Conservation (phyloP, 1,140 invertebrate genomes). For the Rhynchophorus ferrugineus region DNA sequence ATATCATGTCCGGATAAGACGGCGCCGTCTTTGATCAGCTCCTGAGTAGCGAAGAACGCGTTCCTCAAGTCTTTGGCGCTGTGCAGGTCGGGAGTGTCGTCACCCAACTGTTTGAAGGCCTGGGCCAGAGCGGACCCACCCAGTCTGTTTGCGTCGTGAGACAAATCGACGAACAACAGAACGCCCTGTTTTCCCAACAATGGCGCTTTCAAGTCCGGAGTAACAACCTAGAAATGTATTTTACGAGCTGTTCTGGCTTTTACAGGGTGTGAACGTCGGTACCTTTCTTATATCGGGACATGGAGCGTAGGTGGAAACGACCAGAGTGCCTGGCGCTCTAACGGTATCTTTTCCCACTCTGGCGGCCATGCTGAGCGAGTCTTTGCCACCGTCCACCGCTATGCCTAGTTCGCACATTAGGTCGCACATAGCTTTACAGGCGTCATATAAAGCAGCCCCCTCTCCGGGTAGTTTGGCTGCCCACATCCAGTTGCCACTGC, state of each 20-base stretch:
- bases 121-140: slow-evolving; percentile 91
- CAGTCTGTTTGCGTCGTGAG: slow-evolving; percentile 57
- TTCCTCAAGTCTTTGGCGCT: slow-evolving; percentile 55
- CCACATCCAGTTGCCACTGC: slow-evolving; percentile 99
- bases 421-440: slow-evolving; percentile 81
- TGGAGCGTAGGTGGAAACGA: slow-evolving; percentile 90
- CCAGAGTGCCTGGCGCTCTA: slow-evolving; percentile 87
- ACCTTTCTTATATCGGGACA: slow-evolving; percentile 78
- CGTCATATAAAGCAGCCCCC: slow-evolving; percentile 77
- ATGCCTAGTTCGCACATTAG: slow-evolving; percentile 79
- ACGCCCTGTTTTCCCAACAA: slow-evolving; percentile 43
- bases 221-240: slow-evolving; percentile 46
- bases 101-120: slow-evolving; percentile 78
- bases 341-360: slow-evolving; percentile 64
- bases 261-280: too few species aligned
- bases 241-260: too few species aligned
- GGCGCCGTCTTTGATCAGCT: slow-evolving; percentile 64
- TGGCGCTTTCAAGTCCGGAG: slow-evolving; percentile 81
- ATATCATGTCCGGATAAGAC: slow-evolving; percentile 90
- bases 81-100: slow-evolving; percentile 73
- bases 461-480: slow-evolving; percentile 88
- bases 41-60: slow-evolving; percentile 78
- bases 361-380: slow-evolving; percentile 96
- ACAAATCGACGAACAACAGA: slow-evolving; percentile 65
- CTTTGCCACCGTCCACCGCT: slow-evolving; percentile 95